phyloP scores from a whole-genome alignment of 1,140 invertebrate genomes.

The Dolichoris vasculosae region DNA sequence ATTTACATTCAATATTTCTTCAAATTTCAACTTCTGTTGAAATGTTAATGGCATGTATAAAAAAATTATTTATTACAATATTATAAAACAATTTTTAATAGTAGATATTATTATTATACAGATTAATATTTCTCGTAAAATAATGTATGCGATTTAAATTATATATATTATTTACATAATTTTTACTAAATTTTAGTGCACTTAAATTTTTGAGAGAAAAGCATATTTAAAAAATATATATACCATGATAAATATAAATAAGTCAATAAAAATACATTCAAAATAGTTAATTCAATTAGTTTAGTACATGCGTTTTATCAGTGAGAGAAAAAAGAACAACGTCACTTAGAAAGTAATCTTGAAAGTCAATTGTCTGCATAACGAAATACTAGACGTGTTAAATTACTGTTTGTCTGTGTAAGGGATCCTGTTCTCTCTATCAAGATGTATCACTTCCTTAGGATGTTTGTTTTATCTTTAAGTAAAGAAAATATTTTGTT shows the following conservation, averaged over 20 bases:
- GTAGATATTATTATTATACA: too few species aligned
- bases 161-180: too few species aligned
- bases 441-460: conserved; percentile 57
- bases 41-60: too few species aligned
- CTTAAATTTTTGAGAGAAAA: neutral
- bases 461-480: conserved; percentile 56
- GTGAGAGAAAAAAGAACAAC: neutral
- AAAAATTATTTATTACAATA: too few species aligned
- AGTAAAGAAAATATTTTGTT: conserved; percentile 31
- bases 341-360: conserved; percentile 56
- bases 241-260: neutral
- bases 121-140: too few species aligned
- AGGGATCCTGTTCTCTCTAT: conserved; percentile 51
- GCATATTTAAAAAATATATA: neutral
- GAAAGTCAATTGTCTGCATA: conserved; percentile 55
- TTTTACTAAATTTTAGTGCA: too few species aligned
- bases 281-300: conserved; percentile 12
- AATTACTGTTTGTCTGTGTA: conserved; percentile 55
- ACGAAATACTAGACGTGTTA: conserved; percentile 53
- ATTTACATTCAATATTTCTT: too few species aligned
- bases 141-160: too few species aligned
- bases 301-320: neutral
- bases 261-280: conserved; percentile 38
- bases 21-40: too few species aligned
- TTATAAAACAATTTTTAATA: too few species aligned